Evolutionary conservation across 1,140 invertebrate species (phyloP).

Genomic region (Bombus consobrinus): DNA sequence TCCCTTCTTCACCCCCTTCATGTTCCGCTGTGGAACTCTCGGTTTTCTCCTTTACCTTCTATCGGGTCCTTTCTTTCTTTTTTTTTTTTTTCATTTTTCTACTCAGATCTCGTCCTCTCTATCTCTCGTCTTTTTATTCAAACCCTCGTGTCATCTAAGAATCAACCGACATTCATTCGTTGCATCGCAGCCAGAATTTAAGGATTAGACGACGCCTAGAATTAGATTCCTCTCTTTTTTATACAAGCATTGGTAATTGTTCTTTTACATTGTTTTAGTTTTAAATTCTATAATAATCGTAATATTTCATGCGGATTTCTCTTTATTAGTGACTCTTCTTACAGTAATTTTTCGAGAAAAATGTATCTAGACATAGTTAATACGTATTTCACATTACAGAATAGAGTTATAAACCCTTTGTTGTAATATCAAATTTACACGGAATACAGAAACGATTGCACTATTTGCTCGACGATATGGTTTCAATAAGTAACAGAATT

Average conservation of each 20-base stretch:
- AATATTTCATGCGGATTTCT: neutral
- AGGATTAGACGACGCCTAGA: neutral
- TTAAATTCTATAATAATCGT: neutral
- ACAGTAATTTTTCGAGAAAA: too few relatives aligned
- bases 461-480: neutral
- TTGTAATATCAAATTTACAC: neutral
- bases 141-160: slow-evolving; percentile 59
- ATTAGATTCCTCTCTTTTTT: too few relatives aligned
- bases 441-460: neutral
- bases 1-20: slow-evolving; percentile 68
- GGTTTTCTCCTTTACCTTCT: slow-evolving; percentile 66
- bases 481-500: neutral
- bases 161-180: slow-evolving; percentile 50
- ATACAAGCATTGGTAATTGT: neutral
- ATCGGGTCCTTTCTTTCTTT: slow-evolving; percentile 46
- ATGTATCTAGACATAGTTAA: neutral
- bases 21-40: slow-evolving; percentile 65
- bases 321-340: too few relatives aligned
- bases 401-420: neutral
- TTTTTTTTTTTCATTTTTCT: slow-evolving; percentile 56
- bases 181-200: slow-evolving; percentile 26
- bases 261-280: neutral
- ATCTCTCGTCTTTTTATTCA: slow-evolving; percentile 63
- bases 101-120: slow-evolving; percentile 28
- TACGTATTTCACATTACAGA: neutral